A percentile compares a stretch with the other conserved stretches of the same genome.
Evolutionary conservation across 2,113 vertebrate species (phyloP).

Genomic region (Neogobius melanostomus): DNA sequence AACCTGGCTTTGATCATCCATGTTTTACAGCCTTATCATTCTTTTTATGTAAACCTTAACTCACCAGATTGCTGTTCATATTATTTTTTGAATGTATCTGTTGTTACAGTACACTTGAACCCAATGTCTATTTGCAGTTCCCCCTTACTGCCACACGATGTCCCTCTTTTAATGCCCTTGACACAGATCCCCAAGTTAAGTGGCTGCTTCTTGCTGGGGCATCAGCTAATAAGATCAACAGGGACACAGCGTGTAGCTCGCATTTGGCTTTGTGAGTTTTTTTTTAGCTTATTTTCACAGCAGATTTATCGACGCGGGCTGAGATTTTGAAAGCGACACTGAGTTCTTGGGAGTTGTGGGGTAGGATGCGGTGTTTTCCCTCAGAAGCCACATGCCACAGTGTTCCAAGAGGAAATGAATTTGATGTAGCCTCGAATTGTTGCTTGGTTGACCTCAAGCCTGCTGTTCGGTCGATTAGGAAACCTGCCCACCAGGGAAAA

Average conservation of each 20-base stretch:
- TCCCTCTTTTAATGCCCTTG: slow-evolving; percentile 76
- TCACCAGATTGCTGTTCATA: neutral
- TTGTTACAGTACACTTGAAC: neutral
- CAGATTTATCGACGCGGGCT: slow-evolving; percentile 17
- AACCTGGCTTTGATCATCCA: slow-evolving; percentile 81
- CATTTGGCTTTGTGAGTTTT: neutral
- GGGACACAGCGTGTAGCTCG: neutral
- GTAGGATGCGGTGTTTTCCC: slow-evolving; percentile 55
- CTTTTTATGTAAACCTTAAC: neutral
- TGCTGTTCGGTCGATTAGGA: neutral
- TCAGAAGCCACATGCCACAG: slow-evolving; percentile 67
- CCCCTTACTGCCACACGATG: slow-evolving; percentile 76
- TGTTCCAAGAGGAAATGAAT: slow-evolving; percentile 56
- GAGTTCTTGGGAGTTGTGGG: slow-evolving; percentile 60
- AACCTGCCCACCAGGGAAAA: neutral
- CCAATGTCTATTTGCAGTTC: neutral
- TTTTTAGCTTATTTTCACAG: slow-evolving; percentile 2
- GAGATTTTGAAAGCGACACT: slow-evolving; percentile 46
- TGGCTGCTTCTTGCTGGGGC: neutral
- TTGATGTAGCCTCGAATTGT: slow-evolving; percentile 39
- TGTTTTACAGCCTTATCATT: slow-evolving; percentile 44
- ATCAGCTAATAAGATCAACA: slow-evolving; percentile 3
- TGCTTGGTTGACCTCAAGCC: slow-evolving; percentile 46
- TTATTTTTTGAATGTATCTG: neutral
- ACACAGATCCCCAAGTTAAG: neutral